Evolutionary conservation across 2,888 invertebrate species (phyloP).

Genomic region (Eurois occulta): DNA sequence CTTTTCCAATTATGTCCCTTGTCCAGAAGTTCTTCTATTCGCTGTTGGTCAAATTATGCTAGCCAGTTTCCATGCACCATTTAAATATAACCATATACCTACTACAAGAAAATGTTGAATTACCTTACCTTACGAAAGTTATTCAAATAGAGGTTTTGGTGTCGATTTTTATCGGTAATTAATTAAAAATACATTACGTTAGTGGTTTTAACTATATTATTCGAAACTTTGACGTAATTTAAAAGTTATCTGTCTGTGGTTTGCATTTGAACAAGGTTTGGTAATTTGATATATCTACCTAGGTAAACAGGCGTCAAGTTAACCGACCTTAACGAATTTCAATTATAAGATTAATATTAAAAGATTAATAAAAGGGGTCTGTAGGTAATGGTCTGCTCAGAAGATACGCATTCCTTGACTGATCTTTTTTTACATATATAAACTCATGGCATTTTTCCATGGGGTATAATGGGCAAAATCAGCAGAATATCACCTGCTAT

Average conservation of each 20-base stretch:
- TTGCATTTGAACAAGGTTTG: background rate
- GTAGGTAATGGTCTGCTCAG: no score
- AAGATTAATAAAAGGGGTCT: no score
- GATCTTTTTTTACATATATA: background rate
- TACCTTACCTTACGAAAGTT: slow-evolving; percentile 45
- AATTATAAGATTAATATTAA: no score
- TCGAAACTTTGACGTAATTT: slow-evolving; percentile 15
- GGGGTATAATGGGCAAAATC: background rate
- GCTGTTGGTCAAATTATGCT: slow-evolving; percentile 6
- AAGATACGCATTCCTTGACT: background rate
- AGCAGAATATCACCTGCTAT: background rate
- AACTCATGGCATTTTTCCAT: background rate
- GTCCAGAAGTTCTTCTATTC: background rate
- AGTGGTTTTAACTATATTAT: slow-evolving; percentile 14
- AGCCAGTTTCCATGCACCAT: slow-evolving; percentile 25
- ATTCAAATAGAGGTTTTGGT: slow-evolving; percentile 33
- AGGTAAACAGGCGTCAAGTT: background rate
- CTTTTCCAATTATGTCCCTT: background rate
- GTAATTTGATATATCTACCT: background rate
- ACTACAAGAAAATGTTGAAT: slow-evolving; percentile 53
- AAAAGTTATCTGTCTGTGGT: background rate
- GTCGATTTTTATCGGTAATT: slow-evolving; percentile 37
- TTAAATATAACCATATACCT: slow-evolving; percentile 63
- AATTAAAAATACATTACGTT: slow-evolving; percentile 44
- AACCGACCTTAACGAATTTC: background rate